These are phyloP conservation scores for Marmota flaviventris DNA, from an alignment of 2,113 vertebrate genomes.

Conservation along the genomic window DNA sequence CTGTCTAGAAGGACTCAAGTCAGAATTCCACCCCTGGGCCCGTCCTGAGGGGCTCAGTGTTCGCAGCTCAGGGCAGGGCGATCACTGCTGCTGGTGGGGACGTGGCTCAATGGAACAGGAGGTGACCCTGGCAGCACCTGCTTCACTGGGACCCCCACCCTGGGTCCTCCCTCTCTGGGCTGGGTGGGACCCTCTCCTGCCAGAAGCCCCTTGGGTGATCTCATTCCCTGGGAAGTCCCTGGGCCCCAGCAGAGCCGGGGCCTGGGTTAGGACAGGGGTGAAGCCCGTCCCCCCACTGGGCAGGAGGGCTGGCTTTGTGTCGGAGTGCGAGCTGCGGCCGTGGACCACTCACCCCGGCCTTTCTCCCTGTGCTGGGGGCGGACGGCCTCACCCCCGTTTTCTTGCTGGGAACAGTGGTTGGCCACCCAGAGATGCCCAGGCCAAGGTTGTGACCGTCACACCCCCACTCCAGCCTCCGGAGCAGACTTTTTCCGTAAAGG, in stretches of 20 bases:
- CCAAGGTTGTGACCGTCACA: too few species aligned
- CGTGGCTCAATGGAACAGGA: not conserved
- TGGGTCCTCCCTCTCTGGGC: not conserved
- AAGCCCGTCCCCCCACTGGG: accelerated
- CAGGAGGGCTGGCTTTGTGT: too few species aligned
- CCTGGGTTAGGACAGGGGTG: too few species aligned
- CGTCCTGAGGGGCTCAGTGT: not conserved
- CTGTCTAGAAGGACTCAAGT: not conserved
- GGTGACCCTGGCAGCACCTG: not conserved
- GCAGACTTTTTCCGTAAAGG: too few species aligned
- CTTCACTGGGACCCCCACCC: not conserved
- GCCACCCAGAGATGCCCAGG: too few species aligned
- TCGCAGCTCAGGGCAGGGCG: not conserved
- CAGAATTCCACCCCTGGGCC: not conserved
- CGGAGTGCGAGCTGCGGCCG: too few species aligned
- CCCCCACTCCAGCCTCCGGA: too few species aligned
- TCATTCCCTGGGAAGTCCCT: not conserved
- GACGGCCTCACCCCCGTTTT: too few species aligned
- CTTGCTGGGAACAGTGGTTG: too few species aligned
- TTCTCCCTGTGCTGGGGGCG: too few species aligned
- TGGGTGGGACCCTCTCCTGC: not conserved
- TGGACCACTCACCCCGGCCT: too few species aligned
- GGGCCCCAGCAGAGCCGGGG: not conserved
- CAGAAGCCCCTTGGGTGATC: not conserved
- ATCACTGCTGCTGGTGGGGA: not conserved